These are phyloP conservation scores for Poecile montanus DNA, from an alignment of 2,797 vertebrate species.

Conservation along the genomic window DNA sequence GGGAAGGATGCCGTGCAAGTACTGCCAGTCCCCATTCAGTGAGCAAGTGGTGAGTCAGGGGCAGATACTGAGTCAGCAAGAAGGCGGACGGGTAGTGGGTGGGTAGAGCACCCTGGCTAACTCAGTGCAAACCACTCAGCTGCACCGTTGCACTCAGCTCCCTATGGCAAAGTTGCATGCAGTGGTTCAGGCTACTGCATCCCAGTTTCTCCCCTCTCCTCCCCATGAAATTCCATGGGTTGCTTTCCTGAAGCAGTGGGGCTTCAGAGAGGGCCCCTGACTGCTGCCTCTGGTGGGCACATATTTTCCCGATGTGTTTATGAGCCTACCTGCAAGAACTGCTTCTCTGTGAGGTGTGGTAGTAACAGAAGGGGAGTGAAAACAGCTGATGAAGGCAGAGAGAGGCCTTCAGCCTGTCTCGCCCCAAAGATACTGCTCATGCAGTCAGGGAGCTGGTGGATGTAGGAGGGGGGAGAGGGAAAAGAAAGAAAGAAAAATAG, in stretches of 20 bases:
- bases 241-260: background rate
- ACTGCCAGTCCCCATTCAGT: slow-evolving; percentile 64
- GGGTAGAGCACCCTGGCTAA: slow-evolving; percentile 10
- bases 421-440: background rate
- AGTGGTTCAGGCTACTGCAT: background rate
- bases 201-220: background rate
- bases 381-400: slow-evolving; percentile 1
- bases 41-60: slow-evolving; percentile 59
- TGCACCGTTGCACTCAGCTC: background rate
- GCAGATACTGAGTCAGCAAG: slow-evolving; percentile 68
- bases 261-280: background rate
- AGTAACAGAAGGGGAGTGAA: background rate
- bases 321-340: background rate
- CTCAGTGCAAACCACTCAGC: background rate
- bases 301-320: background rate
- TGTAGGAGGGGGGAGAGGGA: background rate
- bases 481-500: slow-evolving; percentile 20
- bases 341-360: background rate
- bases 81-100: slow-evolving; percentile 26
- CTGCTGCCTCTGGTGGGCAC: background rate
- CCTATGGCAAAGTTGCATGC: background rate
- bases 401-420: background rate
- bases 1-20: slow-evolving; percentile 30
- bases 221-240: background rate
- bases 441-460: background rate